Percentiles rank a stretch among this genome's conserved stretches.
phyloP scores from a whole-genome alignment of 2,113 vertebrate species.

The Pluvialis apricaria region DNA sequence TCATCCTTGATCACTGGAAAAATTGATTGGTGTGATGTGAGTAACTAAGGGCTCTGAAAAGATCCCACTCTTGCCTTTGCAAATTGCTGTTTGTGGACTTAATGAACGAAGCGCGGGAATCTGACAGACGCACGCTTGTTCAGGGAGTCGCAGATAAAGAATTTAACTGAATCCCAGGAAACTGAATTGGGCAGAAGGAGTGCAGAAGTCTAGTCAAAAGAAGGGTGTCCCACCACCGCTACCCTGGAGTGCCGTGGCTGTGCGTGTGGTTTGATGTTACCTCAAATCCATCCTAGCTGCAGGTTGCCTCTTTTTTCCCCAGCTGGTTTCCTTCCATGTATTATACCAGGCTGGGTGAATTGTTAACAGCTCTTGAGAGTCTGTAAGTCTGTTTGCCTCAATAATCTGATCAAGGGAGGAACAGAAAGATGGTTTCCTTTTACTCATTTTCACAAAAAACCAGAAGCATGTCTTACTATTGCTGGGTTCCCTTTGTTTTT shows the following conservation, averaged over 20 bases:
- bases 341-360: neutral
- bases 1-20: neutral
- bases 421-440: neutral
- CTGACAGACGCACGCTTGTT: neutral
- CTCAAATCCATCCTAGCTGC: neutral
- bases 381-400: neutral
- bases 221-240: neutral
- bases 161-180: neutral
- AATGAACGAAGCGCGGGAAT: neutral
- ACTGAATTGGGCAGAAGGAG: neutral
- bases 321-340: neutral
- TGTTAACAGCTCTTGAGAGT: neutral
- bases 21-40: neutral
- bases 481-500: neutral
- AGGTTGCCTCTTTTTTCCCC: neutral
- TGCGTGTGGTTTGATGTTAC: neutral
- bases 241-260: fast-evolving
- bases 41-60: neutral
- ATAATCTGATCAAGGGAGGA: neutral
- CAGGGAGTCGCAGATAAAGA: neutral
- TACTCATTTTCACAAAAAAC: neutral
- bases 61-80: neutral
- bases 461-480: neutral
- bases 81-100: neutral
- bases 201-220: neutral